Evolutionary conservation across 1,140 invertebrate genomes (phyloP).

Genomic region (Penaeus vannamei): DNA sequence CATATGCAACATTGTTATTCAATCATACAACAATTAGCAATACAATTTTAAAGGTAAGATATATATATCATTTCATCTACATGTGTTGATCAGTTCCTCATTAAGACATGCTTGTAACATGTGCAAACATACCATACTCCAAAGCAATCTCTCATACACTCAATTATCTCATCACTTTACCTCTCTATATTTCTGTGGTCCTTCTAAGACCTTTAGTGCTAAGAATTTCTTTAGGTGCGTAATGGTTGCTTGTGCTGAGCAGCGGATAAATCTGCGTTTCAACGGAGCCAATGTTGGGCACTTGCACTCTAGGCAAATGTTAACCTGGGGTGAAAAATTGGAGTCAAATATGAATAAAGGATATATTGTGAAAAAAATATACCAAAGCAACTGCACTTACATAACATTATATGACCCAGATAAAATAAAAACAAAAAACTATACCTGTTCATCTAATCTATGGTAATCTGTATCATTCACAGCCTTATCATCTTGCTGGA

Average conservation of each 20-base stretch:
- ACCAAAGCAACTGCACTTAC: not conserved
- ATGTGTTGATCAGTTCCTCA: no score
- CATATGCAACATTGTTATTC: no score
- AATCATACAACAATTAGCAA: not conserved
- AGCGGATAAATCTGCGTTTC: conserved; percentile 91
- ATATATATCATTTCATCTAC: no score
- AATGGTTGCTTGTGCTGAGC: conserved; percentile 96
- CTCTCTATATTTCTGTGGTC: conserved; percentile 94
- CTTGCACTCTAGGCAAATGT: conserved; percentile 90
- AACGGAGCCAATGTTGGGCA: conserved; percentile 87
- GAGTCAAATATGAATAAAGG: not conserved
- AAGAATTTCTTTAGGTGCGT: conserved; percentile 98
- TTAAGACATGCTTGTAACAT: no score
- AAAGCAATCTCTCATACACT: not conserved
- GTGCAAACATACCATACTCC: not conserved
- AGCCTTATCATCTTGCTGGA: conserved; percentile 68
- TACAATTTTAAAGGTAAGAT: not conserved
- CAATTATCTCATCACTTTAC: conserved; percentile 76
- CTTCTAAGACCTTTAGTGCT: conserved; percentile 93
- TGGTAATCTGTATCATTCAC: conserved; percentile 88
- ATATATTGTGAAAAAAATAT: not conserved
- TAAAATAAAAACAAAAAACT: not conserved
- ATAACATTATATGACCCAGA: not conserved
- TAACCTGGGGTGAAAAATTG: conserved; percentile 77
- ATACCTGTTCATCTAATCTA: conserved; percentile 93